phyloP scores from a whole-genome alignment of 2,113 vertebrate species.

The Macquaria australasica region DNA sequence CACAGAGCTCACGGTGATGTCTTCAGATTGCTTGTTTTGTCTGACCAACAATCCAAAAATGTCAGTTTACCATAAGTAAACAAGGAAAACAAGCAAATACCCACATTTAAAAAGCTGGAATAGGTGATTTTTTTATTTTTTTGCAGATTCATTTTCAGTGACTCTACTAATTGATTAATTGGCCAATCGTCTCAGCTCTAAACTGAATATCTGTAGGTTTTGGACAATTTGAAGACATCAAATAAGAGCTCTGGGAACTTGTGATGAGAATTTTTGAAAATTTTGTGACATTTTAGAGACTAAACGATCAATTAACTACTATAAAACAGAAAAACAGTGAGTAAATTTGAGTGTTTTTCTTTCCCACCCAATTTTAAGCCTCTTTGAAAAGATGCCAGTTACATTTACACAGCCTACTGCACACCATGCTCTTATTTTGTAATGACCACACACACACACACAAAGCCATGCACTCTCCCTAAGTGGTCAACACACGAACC shows the following conservation, averaged over 20 bases:
- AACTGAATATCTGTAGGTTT: not conserved
- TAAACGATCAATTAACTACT: not conserved
- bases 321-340: not conserved
- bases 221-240: not conserved
- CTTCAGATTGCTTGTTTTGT: not conserved
- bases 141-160: not conserved
- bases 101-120: not conserved
- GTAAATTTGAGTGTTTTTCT: not conserved
- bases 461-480: not conserved
- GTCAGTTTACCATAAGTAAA: not conserved
- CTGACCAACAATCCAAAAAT: not conserved
- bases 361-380: not conserved
- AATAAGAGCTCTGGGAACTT: not conserved
- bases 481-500: not conserved
- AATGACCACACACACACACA: not conserved
- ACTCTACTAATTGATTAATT: not conserved
- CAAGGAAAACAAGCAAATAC: not conserved
- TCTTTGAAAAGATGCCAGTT: constrained; percentile 11
- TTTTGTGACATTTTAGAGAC: not conserved
- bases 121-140: no score
- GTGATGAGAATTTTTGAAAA: not conserved
- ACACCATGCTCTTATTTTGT: constrained; percentile 3
- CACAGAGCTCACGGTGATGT: no score
- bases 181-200: not conserved
- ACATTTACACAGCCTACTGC: not conserved